Conservation (phyloP, 2,797 vertebrate genomes). For the Salarias fasciatus region DNA sequence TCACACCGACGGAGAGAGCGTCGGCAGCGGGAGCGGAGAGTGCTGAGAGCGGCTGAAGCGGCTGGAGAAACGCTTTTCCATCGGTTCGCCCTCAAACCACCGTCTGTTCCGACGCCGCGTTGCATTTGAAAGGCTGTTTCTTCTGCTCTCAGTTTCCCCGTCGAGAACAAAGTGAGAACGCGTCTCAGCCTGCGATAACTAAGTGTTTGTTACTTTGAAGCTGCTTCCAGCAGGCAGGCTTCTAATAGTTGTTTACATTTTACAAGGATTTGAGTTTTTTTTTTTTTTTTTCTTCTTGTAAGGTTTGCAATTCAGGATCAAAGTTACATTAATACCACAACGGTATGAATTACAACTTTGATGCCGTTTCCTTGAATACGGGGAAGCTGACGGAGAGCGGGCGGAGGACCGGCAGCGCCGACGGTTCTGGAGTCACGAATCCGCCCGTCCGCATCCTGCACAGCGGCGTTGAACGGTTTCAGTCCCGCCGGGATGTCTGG, state of each 20-base stretch:
- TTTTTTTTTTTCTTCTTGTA: background rate
- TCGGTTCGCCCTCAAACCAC: background rate
- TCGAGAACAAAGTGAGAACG: conserved; percentile 27
- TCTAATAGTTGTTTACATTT: conserved; percentile 8
- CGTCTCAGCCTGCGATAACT: conserved; percentile 21
- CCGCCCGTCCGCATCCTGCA: too few species aligned
- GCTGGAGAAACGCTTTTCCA: conserved; percentile 4
- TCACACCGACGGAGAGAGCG: background rate
- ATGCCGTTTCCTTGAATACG: too few species aligned
- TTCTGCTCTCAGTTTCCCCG: background rate
- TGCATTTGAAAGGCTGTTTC: conserved; percentile 7
- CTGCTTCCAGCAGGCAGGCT: conserved; percentile 13
- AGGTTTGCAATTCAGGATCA: conserved; percentile 1
- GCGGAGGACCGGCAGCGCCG: too few species aligned
- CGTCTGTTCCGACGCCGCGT: background rate
- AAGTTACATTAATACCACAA: background rate
- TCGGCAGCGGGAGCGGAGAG: conserved; percentile 16
- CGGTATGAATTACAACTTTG: background rate
- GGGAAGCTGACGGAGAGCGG: too few species aligned
- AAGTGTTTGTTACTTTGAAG: conserved; percentile 34
- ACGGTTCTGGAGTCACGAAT: too few species aligned
- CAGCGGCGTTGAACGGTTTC: too few species aligned
- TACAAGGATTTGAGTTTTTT: background rate
- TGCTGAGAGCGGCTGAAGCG: background rate
- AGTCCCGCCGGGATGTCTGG: background rate